Evolutionary conservation across 2,888 invertebrate genomes (phyloP), one percentile per base, ranked within the genome.

Genomic region (Anarsia innoxiella): DNA sequence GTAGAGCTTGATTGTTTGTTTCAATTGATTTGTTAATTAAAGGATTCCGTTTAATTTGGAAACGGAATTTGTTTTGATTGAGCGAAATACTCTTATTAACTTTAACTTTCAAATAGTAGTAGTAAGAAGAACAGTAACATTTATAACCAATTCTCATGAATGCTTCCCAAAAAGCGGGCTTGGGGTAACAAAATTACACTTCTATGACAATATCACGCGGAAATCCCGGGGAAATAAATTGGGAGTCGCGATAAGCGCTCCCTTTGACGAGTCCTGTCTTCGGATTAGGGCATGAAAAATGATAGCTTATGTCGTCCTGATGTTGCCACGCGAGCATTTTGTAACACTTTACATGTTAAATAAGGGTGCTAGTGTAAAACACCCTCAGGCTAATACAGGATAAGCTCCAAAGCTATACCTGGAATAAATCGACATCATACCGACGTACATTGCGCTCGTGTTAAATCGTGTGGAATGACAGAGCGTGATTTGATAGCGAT

Each of bases 281-380:
- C 68, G 80, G 82, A 83, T 84, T 82, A 83, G 67, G 72, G 51
- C 50, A 68, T 83, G 83, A 84, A 83, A 84, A 83, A 83, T 83
- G 75, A 80, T 75, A 68, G 80, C 79, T 74, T 71, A 73, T 26
- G 33, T 33, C 26, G 14, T 23, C 19, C 14, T 9, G 19, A 12
- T 23, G 19, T 8, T n/a, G 29, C 19, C 23, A 8, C 29, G 23
- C 23, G 8, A 9, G 35, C 35, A 35, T 35, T 34, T 35, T 35
- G 27, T 28, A 28, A 11, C 28, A 35, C 27, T 35, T 35, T 35
- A 35, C 35, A 28, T 33, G n/a, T 25, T 25, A n/a, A 25, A 9
- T n/a, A 25, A 25, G 25, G 19, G 6, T 6, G 4, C 19, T 19
- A 19, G 19, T 19, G 19, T 19, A 6, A 6, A 19, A 19, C 19